Evolutionary conservation across 2,888 invertebrate genomes (phyloP).

Genomic region (Griposia aprilina): DNA sequence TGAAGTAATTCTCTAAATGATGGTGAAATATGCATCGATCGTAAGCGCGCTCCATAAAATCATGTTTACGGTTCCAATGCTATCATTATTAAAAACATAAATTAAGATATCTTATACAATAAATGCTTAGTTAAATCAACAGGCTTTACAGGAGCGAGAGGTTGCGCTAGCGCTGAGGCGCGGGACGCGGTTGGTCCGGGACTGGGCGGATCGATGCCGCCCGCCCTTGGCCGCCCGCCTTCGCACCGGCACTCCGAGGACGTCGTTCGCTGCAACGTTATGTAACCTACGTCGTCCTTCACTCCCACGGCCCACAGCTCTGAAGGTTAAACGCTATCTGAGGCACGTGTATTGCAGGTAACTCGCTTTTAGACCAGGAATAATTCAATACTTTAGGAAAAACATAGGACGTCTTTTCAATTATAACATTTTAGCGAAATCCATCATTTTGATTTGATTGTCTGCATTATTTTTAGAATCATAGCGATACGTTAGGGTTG

Average conservation of each 20-base stretch:
- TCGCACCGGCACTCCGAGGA: conserved; percentile 72
- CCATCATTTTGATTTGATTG: not conserved
- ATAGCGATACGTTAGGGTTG: not conserved
- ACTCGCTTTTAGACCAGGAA: not conserved
- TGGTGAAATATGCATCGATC: too few species aligned
- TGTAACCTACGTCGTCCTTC: conserved; percentile 75
- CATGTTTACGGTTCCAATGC: not conserved
- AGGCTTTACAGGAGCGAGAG: conserved; percentile 38
- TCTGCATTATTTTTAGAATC: conserved; percentile 1
- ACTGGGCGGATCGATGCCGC: conserved; percentile 78
- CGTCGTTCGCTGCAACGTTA: conserved; percentile 83
- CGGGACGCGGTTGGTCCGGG: conserved; percentile 66
- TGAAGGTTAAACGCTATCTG: conserved; percentile 47
- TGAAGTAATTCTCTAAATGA: too few species aligned
- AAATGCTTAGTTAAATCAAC: conserved; percentile 23
- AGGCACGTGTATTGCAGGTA: conserved; percentile 42
- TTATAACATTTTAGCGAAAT: conserved; percentile 2
- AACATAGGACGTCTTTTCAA: not conserved
- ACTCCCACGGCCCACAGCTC: conserved; percentile 51
- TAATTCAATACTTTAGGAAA: not conserved
- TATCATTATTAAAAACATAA: conserved; percentile 5
- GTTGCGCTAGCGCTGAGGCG: conserved; percentile 74
- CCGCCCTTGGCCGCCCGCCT: conserved; percentile 87
- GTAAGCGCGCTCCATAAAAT: conserved; percentile 7
- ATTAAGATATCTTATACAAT: not conserved